These are phyloP conservation scores for Rhaphigaster nebulosa DNA, from an alignment of 2,888 invertebrate species.

Conservation along the genomic window DNA sequence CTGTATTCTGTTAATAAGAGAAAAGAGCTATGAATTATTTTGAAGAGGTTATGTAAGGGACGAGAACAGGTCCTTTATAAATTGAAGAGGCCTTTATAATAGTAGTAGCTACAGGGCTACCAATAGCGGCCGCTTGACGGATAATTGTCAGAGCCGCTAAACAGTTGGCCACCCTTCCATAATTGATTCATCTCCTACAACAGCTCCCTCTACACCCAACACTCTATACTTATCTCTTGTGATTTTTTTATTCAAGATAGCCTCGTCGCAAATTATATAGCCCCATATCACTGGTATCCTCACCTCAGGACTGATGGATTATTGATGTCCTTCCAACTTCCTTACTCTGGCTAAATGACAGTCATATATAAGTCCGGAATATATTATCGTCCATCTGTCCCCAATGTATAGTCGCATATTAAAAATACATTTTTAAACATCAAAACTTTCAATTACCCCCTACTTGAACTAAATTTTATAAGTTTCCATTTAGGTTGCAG, in stretches of 20 bases:
- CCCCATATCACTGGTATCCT: constrained; percentile 14
- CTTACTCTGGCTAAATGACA: not conserved
- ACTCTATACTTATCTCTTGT: constrained; percentile 21
- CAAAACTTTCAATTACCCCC: no score
- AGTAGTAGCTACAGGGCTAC: not conserved
- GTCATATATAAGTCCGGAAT: not conserved
- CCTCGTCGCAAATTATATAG: not conserved
- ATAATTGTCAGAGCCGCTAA: constrained; percentile 30
- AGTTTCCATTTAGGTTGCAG: no score
- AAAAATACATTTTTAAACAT: no score
- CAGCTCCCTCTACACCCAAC: not conserved
- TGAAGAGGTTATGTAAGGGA: not conserved
- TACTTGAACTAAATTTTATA: no score
- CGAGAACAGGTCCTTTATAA: constrained; percentile 16
- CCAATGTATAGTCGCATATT: not conserved
- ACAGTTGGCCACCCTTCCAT: constrained; percentile 36
- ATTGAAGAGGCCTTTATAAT: not conserved
- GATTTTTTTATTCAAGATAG: constrained; percentile 25
- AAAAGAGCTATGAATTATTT: not conserved
- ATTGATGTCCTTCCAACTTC: not conserved
- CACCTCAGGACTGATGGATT: not conserved
- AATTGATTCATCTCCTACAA: constrained; percentile 12
- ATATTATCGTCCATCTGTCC: not conserved
- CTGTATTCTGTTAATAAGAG: not conserved
- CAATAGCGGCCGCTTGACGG: not conserved